Percentiles rank a stretch among this genome's conserved stretches.
Evolutionary conservation across 1,140 invertebrate species (phyloP).

Genomic region (Aleiodes sp.): DNA sequence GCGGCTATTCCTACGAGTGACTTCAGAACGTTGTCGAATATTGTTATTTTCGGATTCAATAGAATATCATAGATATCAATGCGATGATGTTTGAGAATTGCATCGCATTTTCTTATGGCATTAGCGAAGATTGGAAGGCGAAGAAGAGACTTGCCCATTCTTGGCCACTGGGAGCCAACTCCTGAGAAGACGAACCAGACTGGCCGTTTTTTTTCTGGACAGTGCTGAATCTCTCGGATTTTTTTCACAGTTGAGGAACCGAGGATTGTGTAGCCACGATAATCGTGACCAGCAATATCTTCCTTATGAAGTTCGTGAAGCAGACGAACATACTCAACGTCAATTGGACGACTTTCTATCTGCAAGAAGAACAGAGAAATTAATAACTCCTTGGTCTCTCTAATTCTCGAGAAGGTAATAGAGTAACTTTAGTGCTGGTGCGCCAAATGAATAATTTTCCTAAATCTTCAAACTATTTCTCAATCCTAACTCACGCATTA

Average conservation of each 20-base stretch:
- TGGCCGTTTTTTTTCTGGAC: conserved; percentile 71
- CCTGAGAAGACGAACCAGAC: conserved; percentile 91
- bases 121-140: conserved; percentile 71
- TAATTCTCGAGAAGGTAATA: too few species aligned
- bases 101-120: conserved; percentile 75
- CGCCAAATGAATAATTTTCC: too few species aligned
- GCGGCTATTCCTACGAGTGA: conserved; percentile 93
- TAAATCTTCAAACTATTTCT: too few species aligned
- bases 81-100: conserved; percentile 75
- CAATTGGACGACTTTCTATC: conserved; percentile 65
- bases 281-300: conserved; percentile 70
- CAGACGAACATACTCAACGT: conserved; percentile 69
- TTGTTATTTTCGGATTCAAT: conserved; percentile 75
- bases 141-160: conserved; percentile 79
- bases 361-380: conserved; percentile 32
- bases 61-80: conserved; percentile 84
- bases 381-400: not conserved
- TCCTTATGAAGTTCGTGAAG: conserved; percentile 66
- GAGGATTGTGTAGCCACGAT: conserved; percentile 69
- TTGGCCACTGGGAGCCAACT: conserved; percentile 89
- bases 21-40: conserved; percentile 84
- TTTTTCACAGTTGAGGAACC: conserved; percentile 54
- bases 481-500: too few species aligned
- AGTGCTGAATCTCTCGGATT: conserved; percentile 68
- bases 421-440: not conserved